Conservation (phyloP, 1,140 invertebrate species). For the Bombus difficillimus region DNA sequence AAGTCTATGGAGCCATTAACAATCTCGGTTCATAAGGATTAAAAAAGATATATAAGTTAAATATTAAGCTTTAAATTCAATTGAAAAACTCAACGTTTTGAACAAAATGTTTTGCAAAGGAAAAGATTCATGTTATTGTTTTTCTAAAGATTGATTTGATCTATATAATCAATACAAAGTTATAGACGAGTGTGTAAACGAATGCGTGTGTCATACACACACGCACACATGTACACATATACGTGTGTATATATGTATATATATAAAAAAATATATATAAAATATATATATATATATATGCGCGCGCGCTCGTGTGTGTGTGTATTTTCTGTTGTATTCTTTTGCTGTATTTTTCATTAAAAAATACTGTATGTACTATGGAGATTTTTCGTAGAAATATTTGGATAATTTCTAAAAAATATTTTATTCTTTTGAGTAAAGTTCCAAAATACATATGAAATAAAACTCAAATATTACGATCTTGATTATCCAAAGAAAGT, state of each 20-base stretch:
- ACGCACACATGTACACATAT: not conserved
- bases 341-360: slow-evolving; percentile 41
- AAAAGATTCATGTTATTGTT: slow-evolving; percentile 11
- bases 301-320: not conserved
- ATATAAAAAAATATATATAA: not conserved
- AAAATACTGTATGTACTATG: slow-evolving; percentile 21
- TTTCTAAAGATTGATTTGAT: slow-evolving; percentile 12
- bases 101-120: not conserved
- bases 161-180: slow-evolving; percentile 3
- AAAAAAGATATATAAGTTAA: not conserved
- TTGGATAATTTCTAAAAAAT: slow-evolving; percentile 1
- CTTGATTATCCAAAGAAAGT: slow-evolving; percentile 19
- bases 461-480: slow-evolving; percentile 1
- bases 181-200: slow-evolving; percentile 19
- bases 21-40: not conserved
- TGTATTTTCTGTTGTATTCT: slow-evolving; percentile 48
- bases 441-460: not conserved
- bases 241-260: not conserved
- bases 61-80: not conserved
- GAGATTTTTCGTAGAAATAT: not conserved
- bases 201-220: slow-evolving; percentile 36
- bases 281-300: too few relatives aligned
- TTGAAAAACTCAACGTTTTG: not conserved
- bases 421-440: slow-evolving; percentile 20
- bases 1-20: slow-evolving; percentile 12